phyloP scores from a whole-genome alignment of 2,888 invertebrate species.

The Oeneis ivallda region DNA sequence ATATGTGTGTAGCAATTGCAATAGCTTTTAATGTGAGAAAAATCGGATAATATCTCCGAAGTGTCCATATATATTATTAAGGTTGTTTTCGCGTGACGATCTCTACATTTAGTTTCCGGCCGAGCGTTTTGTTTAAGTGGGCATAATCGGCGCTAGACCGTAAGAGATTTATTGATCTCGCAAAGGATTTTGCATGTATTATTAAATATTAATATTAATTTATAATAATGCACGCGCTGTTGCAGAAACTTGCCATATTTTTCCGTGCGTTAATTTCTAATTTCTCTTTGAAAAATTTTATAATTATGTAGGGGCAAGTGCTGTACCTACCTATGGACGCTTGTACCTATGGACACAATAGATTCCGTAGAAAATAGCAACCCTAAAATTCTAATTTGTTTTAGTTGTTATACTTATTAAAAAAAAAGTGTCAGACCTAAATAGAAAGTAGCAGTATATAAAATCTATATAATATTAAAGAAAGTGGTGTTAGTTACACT shows the following conservation, averaged over 20 bases:
- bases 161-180: constrained; percentile 52
- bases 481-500: too few relatives aligned
- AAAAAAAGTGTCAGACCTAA: too few relatives aligned
- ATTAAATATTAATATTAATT: constrained; percentile 15
- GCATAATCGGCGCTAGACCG: constrained; percentile 63
- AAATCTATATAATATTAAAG: too few relatives aligned
- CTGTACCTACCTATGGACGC: too few relatives aligned
- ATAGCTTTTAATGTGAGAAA: neutral
- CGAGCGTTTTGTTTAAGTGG: constrained; percentile 64
- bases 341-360: too few relatives aligned
- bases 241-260: neutral
- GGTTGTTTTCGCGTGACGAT: constrained; percentile 49
- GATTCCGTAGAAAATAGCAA: too few relatives aligned
- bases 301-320: too few relatives aligned
- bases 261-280: neutral
- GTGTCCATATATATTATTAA: constrained; percentile 32
- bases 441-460: too few relatives aligned
- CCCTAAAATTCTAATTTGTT: too few relatives aligned
- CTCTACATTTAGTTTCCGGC: constrained; percentile 65
- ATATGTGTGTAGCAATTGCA: neutral
- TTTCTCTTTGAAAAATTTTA: neutral
- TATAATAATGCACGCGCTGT: neutral
- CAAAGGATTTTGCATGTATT: constrained; percentile 19
- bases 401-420: too few relatives aligned
- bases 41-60: constrained; percentile 5